Base-by-base conservation (phyloP, 2,888 invertebrate genomes). In the Rapana venosa region DNA sequence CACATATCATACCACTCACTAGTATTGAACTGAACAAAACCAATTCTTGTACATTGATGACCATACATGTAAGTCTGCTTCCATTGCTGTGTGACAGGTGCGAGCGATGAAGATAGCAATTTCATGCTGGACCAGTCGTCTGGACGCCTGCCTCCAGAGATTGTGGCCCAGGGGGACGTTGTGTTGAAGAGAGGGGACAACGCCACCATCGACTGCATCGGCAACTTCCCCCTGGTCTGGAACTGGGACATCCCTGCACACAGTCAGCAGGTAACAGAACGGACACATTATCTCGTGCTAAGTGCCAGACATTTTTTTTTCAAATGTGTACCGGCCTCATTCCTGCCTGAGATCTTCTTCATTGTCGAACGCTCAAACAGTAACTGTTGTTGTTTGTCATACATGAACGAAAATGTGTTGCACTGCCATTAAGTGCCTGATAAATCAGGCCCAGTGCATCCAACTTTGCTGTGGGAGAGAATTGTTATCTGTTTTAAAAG, bases 161-260 rank as follows among this genome's bases (percentile, higher is more conserved):
- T 90, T 30, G 11, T 66, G 20, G 79, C 70, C 1, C 20, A 36
- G 22, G 88, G 81, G 0, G 79, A 85, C 1, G 35, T 90, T 11
- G 79, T 86, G 15, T 61, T 91, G 32, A 87, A 88, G 36, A 26
- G n/a, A 6, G 66, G 85, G 56, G 87, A 90, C 66, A 90, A 88
- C 83, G 36, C n/a, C 36, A 90, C 84, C 32, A 77, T 90, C 26
- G n/a, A 56, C 58, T 91, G 91, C 58, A 88, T 66, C 30, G 91
- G 91, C 35, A 32, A 84, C 35, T 77, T 66, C 70, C 91, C 89
- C 84, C n/a, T 91, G 15, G 47, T 56, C 2, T 91, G 91, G 91
- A n/a, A 58, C 13, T 91, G 91, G 91, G 47, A 15, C n/a, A 66
- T 36, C 0, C 32, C 11, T 15, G 22, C 47, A 8, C 84, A 84